Conservation (phyloP, 2,113 vertebrate genomes). For the Isurus oxyrinchus region DNA sequence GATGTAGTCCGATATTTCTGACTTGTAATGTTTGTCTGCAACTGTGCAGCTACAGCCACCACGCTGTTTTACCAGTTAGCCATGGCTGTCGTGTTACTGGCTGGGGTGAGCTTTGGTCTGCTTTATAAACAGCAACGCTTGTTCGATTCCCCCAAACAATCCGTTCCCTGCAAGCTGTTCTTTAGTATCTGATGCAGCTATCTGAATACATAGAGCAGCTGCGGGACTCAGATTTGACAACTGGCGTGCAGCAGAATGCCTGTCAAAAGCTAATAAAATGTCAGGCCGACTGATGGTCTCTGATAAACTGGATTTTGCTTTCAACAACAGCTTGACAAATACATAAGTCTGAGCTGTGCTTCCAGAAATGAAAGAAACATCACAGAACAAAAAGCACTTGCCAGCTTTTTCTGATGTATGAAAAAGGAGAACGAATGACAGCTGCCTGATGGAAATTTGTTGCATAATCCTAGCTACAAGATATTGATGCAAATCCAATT, state of each 20-base stretch:
- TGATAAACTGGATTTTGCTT: slow-evolving; percentile 30
- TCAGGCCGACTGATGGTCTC: background rate
- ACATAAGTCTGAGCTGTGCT: slow-evolving; percentile 20
- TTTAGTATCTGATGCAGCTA: slow-evolving; percentile 25
- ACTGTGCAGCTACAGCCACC: background rate
- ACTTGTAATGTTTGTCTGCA: background rate
- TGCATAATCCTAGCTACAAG: background rate
- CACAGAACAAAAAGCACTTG: background rate
- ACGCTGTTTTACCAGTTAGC: background rate
- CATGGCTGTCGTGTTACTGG: background rate
- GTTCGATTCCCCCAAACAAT: slow-evolving; percentile 19
- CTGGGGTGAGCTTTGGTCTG: background rate
- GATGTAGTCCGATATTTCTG: background rate
- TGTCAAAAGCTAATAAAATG: slow-evolving; percentile 36
- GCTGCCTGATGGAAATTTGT: slow-evolving; percentile 1
- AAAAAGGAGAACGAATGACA: background rate
- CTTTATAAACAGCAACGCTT: slow-evolving; percentile 8
- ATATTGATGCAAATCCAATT: background rate
- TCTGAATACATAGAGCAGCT: slow-evolving; percentile 33
- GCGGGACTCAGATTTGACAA: slow-evolving; percentile 31
- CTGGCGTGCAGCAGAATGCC: slow-evolving; percentile 29
- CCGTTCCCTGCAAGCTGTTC: slow-evolving; percentile 10
- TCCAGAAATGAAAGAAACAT: slow-evolving; percentile 30
- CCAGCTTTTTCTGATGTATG: background rate
- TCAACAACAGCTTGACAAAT: slow-evolving; percentile 32